phyloP scores from a whole-genome alignment of 2,797 vertebrate genomes.

The Florisuga fusca region DNA sequence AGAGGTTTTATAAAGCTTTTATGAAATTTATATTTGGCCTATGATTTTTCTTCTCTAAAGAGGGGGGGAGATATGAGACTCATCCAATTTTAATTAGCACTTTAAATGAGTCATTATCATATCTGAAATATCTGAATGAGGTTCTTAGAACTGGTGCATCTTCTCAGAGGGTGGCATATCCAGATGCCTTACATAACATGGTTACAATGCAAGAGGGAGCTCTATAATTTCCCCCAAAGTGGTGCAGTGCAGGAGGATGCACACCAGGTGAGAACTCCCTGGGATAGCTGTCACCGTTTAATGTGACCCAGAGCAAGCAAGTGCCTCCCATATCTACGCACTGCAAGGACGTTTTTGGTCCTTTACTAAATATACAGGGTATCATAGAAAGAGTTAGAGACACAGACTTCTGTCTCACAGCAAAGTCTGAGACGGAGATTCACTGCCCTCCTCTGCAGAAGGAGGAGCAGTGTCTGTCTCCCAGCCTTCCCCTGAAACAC shows the following conservation, averaged over 20 bases:
- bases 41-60: constrained; percentile 42
- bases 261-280: not conserved
- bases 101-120: constrained; percentile 55
- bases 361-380: not conserved
- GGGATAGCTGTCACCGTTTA: not conserved
- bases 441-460: not conserved
- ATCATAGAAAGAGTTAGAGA: not conserved
- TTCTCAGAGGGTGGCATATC: not conserved
- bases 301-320: not conserved
- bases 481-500: not conserved
- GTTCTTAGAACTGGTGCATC: not conserved
- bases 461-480: not conserved
- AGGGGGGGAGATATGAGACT: not conserved
- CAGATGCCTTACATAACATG: not conserved
- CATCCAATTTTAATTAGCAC: constrained; percentile 54
- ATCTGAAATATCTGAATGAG: constrained; percentile 46
- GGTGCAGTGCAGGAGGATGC: not conserved
- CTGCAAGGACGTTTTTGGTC: not conserved
- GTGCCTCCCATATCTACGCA: not conserved
- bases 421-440: not conserved
- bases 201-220: not conserved
- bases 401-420: not conserved
- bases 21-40: constrained; percentile 43
- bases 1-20: constrained; percentile 33
- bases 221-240: not conserved